Evolutionary conservation across 2,797 vertebrate genomes (phyloP).

Genomic region (Ctenopoma multispine): DNA sequence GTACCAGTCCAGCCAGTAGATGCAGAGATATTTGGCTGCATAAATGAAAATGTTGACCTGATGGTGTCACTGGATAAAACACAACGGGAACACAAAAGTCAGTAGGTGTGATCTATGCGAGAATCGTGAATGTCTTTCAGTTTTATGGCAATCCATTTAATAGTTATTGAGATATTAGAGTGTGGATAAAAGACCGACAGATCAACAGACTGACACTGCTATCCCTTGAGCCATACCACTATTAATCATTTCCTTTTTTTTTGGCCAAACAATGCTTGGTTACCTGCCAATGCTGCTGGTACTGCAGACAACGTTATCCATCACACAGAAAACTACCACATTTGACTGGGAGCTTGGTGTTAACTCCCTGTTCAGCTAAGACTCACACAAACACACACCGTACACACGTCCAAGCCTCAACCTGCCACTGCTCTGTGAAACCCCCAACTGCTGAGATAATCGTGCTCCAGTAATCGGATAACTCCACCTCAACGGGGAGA

Average conservation of each 20-base stretch:
- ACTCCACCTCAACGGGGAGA: background rate
- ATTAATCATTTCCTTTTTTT: background rate
- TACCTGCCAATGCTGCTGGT: background rate
- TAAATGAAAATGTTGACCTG: background rate
- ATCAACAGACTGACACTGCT: background rate
- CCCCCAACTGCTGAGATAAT: constrained; percentile 14
- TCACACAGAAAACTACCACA: background rate
- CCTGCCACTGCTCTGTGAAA: constrained; percentile 8
- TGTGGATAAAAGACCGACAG: background rate
- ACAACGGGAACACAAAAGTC: background rate
- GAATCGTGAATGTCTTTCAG: too few relatives aligned
- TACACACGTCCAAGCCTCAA: constrained; percentile 4
- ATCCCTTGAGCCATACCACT: background rate
- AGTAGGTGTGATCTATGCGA: too few relatives aligned
- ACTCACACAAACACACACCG: constrained; percentile 1
- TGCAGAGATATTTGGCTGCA: too few relatives aligned
- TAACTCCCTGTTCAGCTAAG: constrained; percentile 4
- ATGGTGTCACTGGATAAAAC: background rate
- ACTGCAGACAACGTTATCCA: background rate
- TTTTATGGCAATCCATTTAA: too few relatives aligned
- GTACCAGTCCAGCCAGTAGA: too few relatives aligned
- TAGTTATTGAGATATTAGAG: background rate
- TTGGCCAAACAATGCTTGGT: background rate
- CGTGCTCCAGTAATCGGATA: constrained; percentile 3
- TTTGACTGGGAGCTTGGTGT: background rate